Conservation (phyloP, 2,888 invertebrate genomes). For the Agrotis puta region DNA sequence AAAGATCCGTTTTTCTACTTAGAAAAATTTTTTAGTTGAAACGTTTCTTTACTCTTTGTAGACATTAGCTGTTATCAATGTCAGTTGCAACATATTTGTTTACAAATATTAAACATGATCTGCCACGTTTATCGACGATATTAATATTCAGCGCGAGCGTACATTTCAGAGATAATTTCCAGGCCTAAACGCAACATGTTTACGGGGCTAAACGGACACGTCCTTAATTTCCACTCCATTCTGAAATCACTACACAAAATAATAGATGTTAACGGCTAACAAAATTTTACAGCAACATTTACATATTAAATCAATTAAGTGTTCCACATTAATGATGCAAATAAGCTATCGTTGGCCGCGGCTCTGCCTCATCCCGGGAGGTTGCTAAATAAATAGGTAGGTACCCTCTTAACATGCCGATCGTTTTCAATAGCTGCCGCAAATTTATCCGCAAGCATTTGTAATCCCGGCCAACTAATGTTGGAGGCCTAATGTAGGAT, state of each 20-base stretch:
- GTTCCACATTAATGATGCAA: slow-evolving; percentile 85
- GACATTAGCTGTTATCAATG: background rate
- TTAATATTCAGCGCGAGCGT: background rate
- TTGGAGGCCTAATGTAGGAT: slow-evolving; percentile 38
- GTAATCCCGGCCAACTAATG: slow-evolving; percentile 58
- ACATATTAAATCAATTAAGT: slow-evolving; percentile 86
- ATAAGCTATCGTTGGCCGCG: slow-evolving; percentile 83
- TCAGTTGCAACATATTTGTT: background rate
- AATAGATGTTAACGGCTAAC: slow-evolving; percentile 58
- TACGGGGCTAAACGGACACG: slow-evolving; percentile 8
- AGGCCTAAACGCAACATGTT: background rate
- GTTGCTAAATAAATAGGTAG: slow-evolving; percentile 82
- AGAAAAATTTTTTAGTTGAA: too few species aligned
- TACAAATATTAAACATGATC: background rate
- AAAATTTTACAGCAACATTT: slow-evolving; percentile 78
- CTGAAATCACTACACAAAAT: slow-evolving; percentile 42
- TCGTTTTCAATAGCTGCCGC: slow-evolving; percentile 77
- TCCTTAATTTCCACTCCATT: slow-evolving; percentile 27
- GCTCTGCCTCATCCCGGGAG: slow-evolving; percentile 78
- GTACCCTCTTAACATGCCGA: slow-evolving; percentile 71
- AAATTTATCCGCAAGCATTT: slow-evolving; percentile 71
- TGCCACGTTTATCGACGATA: background rate
- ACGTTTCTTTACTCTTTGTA: background rate
- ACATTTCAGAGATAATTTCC: slow-evolving; percentile 17
- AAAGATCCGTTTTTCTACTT: too few species aligned